Base-by-base conservation (phyloP, 2,888 invertebrate species). In the Charanyca ferruginea region DNA sequence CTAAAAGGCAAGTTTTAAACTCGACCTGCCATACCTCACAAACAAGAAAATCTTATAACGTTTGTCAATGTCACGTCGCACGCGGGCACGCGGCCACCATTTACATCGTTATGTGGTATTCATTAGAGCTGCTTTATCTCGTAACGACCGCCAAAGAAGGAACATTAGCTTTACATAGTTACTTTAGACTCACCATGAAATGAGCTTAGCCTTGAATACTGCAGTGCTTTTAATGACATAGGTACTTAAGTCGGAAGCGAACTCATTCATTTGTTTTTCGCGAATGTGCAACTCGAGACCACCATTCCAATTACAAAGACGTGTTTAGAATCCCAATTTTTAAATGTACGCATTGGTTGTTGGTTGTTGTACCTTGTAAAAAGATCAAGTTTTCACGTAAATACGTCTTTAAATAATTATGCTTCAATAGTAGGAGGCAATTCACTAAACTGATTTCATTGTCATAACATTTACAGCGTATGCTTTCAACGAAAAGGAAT, bases 1-100 rank as follows among this genome's bases (percentile, higher is more conserved):
- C 38, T 38, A 38, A 38, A 38, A 38, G 4, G 3, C 13, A 4
- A 13, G 4, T 11, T 11, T 38, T 38, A 38, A 16, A 38, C 38
- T 38, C 16, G 38, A 16, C 38, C 38, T 3, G 38, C 38, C 38
- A 60, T 60, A 22, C 16, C 25, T 25, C 25, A 28, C 9, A 4
- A 23, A 51, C 53, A 35, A 77, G 51, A 57, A 58, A 44, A 57
- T 71, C 38, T 28, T 38, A 60, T 68, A 60, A 41, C 22, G 44
- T 54, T 54, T 55, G 49, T 51, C 86, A 89, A 87, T 85, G 88
- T 80, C 85, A 79, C 79, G 86, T 87, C 87, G 79, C 87, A 88
- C 85, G 84, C 81, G 72, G 62, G 79, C 85, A 87, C 83, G 81
- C 79, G 32, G 66, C 58, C 69, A 69, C 66, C 75, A 69, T 82